phyloP scores from a whole-genome alignment of 2,797 vertebrate genomes.

The Remorina albescens region DNA sequence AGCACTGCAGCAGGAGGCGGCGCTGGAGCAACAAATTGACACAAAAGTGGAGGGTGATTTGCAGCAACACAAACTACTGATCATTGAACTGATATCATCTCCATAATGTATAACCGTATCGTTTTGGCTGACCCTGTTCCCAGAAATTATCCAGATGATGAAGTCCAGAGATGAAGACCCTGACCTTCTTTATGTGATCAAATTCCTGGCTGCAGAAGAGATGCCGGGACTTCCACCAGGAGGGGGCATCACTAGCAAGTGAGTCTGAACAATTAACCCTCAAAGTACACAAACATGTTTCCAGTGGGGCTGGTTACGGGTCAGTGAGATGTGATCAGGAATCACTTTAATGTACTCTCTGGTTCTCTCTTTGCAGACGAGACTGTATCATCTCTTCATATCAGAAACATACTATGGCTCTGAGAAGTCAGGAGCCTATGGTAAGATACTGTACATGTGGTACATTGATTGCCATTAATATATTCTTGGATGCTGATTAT shows the following conservation, averaged over 20 bases:
- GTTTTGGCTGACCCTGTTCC: slow-evolving; percentile 10
- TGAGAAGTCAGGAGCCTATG: slow-evolving; percentile 75
- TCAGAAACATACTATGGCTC: slow-evolving; percentile 78
- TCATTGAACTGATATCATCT: too few relatives aligned
- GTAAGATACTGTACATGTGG: slow-evolving; percentile 62
- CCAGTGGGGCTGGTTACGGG: not conserved
- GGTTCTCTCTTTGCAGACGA: slow-evolving; percentile 69
- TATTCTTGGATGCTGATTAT: not conserved
- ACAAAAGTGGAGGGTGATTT: slow-evolving; percentile 85
- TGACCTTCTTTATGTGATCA: slow-evolving; percentile 85
- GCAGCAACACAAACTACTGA: not conserved
- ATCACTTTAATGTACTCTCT: not conserved
- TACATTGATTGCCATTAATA: not conserved
- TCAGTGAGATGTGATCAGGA: slow-evolving; percentile 1
- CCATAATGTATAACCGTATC: not conserved
- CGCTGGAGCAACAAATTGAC: slow-evolving; percentile 81
- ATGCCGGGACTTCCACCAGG: slow-evolving; percentile 87
- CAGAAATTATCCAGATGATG: slow-evolving; percentile 82
- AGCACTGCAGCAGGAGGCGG: slow-evolving; percentile 82
- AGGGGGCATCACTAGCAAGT: slow-evolving; percentile 88
- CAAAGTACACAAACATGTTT: not conserved
- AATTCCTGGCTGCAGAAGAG: slow-evolving; percentile 81
- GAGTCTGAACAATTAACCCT: slow-evolving; percentile 46
- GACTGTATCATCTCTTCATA: slow-evolving; percentile 86
- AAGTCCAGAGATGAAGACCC: slow-evolving; percentile 78